Base-by-base conservation (phyloP, 2,888 invertebrate genomes). In the Quadroppia sp. region DNA sequence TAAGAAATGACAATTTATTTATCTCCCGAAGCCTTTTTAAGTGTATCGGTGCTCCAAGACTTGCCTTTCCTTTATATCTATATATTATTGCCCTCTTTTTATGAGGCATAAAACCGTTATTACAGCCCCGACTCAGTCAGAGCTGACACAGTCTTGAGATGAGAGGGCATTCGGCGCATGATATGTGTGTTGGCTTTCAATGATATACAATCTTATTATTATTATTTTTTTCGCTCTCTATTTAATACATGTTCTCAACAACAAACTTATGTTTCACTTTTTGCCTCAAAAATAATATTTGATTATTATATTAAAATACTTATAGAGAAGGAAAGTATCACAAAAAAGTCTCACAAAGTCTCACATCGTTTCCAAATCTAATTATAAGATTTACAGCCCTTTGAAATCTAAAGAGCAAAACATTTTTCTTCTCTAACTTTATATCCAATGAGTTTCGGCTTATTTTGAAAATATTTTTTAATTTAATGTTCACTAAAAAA, bases 71-170 rank as follows among this genome's bases (percentile, higher is more conserved):
- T 67, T 67, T 42, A 67, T 36, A 64, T 64, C 64, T 64, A 64
- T 64, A 64, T 64, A 50, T 50, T 50, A 50, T 53, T 67, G 42
- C 20, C 67, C 67, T 67, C 67, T 67, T 67, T n/a, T 67, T 67
- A 67, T 67, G 67, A 67, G 67, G 42, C 67, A 67, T 67, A 67
- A 67, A 67, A 67, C 67, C 67, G 67, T 67, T 67, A 67, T 67
- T 67, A 67, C 20, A 67, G 40, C 20, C 67, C 40, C 30, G 17
- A 67, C 42, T 20, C 67, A 40, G 40, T 40, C 40, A 13, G 36
- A 53, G 4, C 32, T 30, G 13, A 61, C 30, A 61, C 67, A 45
- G 17, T 11, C 23, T 42, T 67, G 40, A 67, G 42, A 67, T 67
- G 67, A 7, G n/a, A 40, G 40, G 40, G 67, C 67, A 4, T 17